Evolutionary conservation across 1,140 invertebrate genomes (phyloP).

Genomic region (Drosophila willistoni): DNA sequence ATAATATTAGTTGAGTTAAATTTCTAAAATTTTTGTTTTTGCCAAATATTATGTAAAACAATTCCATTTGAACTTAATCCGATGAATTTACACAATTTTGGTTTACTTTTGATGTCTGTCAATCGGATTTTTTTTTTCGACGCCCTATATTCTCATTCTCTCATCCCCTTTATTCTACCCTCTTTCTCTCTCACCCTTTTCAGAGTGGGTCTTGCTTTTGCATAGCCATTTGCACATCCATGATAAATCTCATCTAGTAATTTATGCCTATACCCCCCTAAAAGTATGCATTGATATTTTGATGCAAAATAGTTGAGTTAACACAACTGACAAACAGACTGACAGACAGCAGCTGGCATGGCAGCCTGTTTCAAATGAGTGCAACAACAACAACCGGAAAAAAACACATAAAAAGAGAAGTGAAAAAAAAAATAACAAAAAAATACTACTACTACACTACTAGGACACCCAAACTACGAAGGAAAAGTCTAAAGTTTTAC

Average conservation of each 20-base stretch:
- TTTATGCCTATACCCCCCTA: constrained; percentile 62
- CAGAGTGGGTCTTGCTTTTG: neutral
- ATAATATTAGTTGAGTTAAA: too few relatives aligned
- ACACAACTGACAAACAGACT: constrained; percentile 55
- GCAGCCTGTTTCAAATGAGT: neutral
- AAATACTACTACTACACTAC: neutral
- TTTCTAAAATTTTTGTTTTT: neutral
- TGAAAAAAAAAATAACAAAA: neutral
- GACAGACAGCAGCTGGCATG: constrained; percentile 42
- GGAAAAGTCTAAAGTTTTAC: constrained; percentile 55
- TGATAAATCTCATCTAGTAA: constrained; percentile 36
- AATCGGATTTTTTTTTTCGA: neutral
- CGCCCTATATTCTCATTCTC: too few relatives aligned
- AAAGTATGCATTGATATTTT: constrained; percentile 74
- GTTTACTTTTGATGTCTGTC: neutral
- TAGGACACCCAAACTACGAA: constrained; percentile 23
- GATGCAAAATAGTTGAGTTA: constrained; percentile 75
- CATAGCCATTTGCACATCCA: neutral
- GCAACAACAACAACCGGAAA: constrained; percentile 12
- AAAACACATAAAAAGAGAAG: neutral
- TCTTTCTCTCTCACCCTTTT: neutral
- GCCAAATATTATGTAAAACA: constrained; percentile 10
- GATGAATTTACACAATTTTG: constrained; percentile 11
- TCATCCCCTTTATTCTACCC: too few relatives aligned
- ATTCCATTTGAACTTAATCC: neutral